Evolutionary conservation across 1,140 invertebrate species (phyloP).

Genomic region (Lasioglossum albipes): DNA sequence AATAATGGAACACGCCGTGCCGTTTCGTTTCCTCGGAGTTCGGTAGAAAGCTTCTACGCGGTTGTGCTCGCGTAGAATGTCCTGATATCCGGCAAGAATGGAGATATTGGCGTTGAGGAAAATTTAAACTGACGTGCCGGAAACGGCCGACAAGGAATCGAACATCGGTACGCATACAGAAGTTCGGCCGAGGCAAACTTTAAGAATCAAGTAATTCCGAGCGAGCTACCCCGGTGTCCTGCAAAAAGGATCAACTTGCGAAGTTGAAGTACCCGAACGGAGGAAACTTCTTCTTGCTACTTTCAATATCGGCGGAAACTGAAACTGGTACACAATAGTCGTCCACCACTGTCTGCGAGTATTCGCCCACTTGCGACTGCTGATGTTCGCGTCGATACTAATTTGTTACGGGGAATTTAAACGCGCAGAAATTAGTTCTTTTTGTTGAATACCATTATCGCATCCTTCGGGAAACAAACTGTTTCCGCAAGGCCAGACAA

Average conservation of each 20-base stretch:
- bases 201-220: background rate
- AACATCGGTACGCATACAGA: background rate
- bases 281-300: background rate
- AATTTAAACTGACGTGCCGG: slow-evolving; percentile 1
- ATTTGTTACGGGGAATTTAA: too few relatives aligned
- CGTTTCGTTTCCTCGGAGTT: background rate
- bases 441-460: too few relatives aligned
- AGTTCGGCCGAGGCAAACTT: slow-evolving; percentile 7
- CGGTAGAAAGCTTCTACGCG: background rate
- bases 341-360: too few relatives aligned
- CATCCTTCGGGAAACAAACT: too few relatives aligned
- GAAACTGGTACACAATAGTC: background rate
- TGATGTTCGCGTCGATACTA: too few relatives aligned
- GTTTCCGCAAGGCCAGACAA: too few relatives aligned
- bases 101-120: background rate
- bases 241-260: background rate
- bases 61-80: background rate
- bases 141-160: background rate
- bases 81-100: background rate
- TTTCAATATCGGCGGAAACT: background rate
- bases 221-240: background rate
- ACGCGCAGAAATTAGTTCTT: too few relatives aligned
- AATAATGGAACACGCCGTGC: background rate
- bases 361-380: too few relatives aligned
- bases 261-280: background rate